Percentiles rank a stretch among this genome's conserved stretches.
phyloP scores from a whole-genome alignment of 2,797 vertebrate species.

The Ambastaia sidthimunki region DNA sequence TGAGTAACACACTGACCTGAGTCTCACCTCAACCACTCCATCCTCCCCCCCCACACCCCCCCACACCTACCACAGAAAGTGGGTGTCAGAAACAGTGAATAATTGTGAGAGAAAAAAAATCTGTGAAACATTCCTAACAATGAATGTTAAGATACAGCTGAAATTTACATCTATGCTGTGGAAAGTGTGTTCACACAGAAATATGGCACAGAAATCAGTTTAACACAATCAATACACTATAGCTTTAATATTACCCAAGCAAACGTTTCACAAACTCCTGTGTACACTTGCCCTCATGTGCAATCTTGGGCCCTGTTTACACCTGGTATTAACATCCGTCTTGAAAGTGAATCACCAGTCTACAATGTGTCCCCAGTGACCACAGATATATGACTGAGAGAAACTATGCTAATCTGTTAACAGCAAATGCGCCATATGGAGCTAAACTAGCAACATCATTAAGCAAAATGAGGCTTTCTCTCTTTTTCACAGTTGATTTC shows the following conservation, averaged over 20 bases:
- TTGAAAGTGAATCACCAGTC: too few species aligned
- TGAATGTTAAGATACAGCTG: neutral
- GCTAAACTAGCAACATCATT: slow-evolving; percentile 56
- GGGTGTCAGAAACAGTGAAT: neutral
- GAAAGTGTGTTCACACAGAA: neutral
- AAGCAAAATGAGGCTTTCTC: slow-evolving; percentile 51
- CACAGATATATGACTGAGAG: slow-evolving; percentile 38
- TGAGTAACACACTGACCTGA: slow-evolving; percentile 58
- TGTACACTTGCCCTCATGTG: too few species aligned
- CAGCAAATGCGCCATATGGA: slow-evolving; percentile 44
- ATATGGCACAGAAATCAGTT: neutral
- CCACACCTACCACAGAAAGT: neutral
- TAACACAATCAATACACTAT: neutral
- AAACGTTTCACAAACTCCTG: too few species aligned
- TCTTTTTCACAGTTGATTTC: slow-evolving; percentile 45
- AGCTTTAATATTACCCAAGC: too few species aligned
- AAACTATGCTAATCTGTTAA: slow-evolving; percentile 55
- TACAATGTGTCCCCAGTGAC: too few species aligned
- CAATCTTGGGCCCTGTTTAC: neutral
- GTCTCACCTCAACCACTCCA: slow-evolving; percentile 46
- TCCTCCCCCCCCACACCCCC: neutral
- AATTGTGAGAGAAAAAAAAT: neutral
- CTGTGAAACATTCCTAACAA: neutral
- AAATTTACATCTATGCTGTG: neutral
- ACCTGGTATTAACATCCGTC: too few species aligned